phyloP scores from a whole-genome alignment of 64 coral and sea anemone genomes.

The Pocillopora verrucosa region DNA sequence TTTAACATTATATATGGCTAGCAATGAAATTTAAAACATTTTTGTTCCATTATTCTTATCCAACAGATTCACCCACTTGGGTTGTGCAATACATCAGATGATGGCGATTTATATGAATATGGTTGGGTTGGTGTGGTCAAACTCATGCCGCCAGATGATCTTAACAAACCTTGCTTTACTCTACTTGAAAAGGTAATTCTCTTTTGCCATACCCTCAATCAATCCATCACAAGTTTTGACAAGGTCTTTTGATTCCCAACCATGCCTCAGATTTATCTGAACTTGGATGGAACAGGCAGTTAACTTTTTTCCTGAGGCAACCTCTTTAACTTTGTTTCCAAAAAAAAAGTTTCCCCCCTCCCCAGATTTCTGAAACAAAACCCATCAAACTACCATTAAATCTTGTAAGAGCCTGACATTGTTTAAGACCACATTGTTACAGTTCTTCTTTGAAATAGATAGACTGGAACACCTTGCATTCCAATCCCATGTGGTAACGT shows the following conservation, averaged over 20 bases:
- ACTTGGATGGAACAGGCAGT: too few species aligned
- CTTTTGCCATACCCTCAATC: not conserved
- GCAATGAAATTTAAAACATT: not conserved
- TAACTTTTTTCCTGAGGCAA: too few species aligned
- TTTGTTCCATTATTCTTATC: not conserved
- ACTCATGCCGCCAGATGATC: constrained; percentile 52
- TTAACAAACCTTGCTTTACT: constrained; percentile 79
- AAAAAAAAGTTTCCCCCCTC: too few species aligned
- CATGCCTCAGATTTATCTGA: too few species aligned
- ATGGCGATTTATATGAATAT: constrained; percentile 81
- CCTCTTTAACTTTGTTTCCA: too few species aligned
- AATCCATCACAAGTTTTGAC: too few species aligned
- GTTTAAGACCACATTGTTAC: too few species aligned
- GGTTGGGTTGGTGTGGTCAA: constrained; percentile 95
- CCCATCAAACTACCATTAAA: too few species aligned
- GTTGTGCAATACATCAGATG: constrained; percentile 93
- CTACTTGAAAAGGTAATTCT: constrained; percentile 84
- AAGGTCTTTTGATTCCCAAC: too few species aligned
- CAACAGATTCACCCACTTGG: constrained; percentile 88
- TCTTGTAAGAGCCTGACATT: too few species aligned
- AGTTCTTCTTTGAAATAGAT: not conserved
- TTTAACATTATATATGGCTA: not conserved
- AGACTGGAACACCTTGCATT: not conserved
- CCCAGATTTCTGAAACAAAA: too few species aligned
- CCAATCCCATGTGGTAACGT: not conserved